Evolutionary conservation across 2,888 invertebrate species (phyloP).

Genomic region (Hyles lineata): DNA sequence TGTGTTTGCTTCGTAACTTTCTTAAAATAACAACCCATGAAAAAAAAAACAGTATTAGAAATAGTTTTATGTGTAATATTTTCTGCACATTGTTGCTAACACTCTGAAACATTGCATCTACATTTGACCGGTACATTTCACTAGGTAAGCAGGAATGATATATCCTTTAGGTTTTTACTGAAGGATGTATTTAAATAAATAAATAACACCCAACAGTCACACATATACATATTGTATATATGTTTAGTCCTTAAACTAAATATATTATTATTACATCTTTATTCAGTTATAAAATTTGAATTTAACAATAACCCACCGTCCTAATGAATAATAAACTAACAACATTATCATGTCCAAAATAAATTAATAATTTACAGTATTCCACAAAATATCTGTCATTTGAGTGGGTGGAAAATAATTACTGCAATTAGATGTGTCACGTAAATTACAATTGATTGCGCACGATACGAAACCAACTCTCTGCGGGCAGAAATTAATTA

Average conservation of each 20-base stretch:
- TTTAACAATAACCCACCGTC: neutral
- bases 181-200: too few relatives aligned
- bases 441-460: constrained; percentile 22
- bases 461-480: constrained; percentile 9
- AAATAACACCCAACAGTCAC: too few relatives aligned
- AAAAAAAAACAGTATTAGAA: neutral
- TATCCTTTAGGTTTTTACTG: too few relatives aligned
- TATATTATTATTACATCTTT: too few relatives aligned
- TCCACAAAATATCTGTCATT: constrained; percentile 16
- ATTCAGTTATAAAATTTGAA: neutral
- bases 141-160: too few relatives aligned
- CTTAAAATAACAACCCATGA: neutral
- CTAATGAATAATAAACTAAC: neutral
- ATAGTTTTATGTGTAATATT: neutral
- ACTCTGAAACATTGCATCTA: too few relatives aligned
- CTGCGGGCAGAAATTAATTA: neutral
- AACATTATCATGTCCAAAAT: neutral
- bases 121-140: too few relatives aligned
- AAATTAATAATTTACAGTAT: neutral
- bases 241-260: too few relatives aligned
- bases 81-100: neutral
- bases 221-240: too few relatives aligned
- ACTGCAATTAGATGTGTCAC: constrained; percentile 13
- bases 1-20: neutral
- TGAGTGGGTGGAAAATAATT: constrained; percentile 11